Conservation (phyloP, 2,113 vertebrate genomes). For the Euleptes europaea region DNA sequence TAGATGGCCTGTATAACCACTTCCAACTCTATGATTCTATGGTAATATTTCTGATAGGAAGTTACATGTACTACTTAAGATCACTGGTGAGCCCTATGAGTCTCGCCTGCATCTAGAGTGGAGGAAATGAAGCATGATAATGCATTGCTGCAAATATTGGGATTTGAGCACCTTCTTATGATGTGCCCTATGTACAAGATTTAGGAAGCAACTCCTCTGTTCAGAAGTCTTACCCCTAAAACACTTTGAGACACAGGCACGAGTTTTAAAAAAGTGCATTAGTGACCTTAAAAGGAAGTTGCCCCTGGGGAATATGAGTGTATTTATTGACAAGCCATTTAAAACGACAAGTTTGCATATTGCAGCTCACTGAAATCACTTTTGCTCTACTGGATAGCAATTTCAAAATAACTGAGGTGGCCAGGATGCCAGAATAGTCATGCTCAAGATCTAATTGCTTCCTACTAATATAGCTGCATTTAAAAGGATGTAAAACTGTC, state of each 20-base stretch:
- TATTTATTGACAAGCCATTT: background rate
- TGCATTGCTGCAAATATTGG: background rate
- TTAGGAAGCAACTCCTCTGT: no score
- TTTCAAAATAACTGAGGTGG: background rate
- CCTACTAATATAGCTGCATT: slow-evolving; percentile 34
- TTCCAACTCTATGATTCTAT: background rate
- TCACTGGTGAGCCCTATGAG: background rate
- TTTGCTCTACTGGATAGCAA: background rate
- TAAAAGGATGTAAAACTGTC: slow-evolving; percentile 18
- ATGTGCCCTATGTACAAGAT: background rate
- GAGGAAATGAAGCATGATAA: background rate
- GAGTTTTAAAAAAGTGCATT: background rate
- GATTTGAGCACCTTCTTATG: background rate
- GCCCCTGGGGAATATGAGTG: background rate
- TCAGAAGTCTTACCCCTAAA: no score
- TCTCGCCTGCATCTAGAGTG: background rate
- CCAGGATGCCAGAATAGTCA: background rate
- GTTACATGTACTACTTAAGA: background rate
- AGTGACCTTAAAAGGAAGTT: background rate
- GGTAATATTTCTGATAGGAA: background rate
- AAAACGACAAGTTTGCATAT: background rate
- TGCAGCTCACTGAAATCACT: background rate
- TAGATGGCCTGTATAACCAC: no score
- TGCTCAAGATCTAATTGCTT: background rate
- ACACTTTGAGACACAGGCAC: background rate